These are phyloP conservation scores for Rallus limicola DNA, from an alignment of 2,113 vertebrate species.

Conservation along the genomic window DNA sequence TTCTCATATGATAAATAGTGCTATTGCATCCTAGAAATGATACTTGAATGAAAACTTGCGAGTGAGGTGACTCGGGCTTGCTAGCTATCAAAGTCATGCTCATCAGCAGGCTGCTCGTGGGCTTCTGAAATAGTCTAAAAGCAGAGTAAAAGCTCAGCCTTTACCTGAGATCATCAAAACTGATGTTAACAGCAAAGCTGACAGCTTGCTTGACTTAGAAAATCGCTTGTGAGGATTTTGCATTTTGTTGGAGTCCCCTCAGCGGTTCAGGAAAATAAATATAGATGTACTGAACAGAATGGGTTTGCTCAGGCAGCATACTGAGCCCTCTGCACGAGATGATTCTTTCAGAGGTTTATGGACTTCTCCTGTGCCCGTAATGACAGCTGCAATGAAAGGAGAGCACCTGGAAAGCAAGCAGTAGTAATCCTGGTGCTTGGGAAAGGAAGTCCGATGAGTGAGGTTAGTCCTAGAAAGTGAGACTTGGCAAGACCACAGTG, in stretches of 20 bases:
- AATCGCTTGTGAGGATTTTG: neutral
- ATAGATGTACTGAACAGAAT: neutral
- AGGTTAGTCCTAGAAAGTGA: neutral
- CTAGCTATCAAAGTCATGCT: neutral
- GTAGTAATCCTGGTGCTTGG: neutral
- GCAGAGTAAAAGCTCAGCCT: neutral
- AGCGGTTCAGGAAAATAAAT: neutral
- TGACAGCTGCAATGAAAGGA: neutral
- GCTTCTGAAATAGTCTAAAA: conserved; percentile 6
- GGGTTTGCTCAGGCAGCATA: neutral
- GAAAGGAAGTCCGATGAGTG: neutral
- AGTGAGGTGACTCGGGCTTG: neutral
- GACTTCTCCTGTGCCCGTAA: neutral
- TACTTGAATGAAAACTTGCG: neutral
- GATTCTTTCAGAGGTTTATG: neutral
- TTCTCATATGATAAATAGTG: neutral
- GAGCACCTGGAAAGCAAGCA: neutral
- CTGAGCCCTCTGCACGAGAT: neutral
- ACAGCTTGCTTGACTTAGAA: neutral
- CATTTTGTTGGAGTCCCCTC: neutral
- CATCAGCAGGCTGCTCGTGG: neutral
- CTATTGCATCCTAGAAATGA: neutral
- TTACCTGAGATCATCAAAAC: neutral
- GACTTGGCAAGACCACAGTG: neutral
- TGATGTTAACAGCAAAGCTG: neutral